Evolutionary conservation across 2,888 invertebrate species (phyloP).

Genomic region (Drosophila meridiana): DNA sequence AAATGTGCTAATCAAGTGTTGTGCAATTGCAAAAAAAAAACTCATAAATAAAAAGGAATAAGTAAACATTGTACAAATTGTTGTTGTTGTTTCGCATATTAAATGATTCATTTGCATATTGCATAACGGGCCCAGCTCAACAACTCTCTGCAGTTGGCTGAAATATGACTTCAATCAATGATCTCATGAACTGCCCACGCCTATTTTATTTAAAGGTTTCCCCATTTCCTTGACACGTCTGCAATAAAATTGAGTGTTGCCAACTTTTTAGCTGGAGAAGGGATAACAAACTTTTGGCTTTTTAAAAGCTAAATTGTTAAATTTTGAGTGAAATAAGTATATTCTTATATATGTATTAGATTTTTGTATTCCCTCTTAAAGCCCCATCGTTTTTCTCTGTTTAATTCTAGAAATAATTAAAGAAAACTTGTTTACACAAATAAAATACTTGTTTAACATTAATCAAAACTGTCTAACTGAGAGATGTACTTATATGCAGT

Average conservation of each 20-base stretch:
- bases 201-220: slow-evolving; percentile 17
- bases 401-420: neutral
- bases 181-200: slow-evolving; percentile 63
- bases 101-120: slow-evolving; percentile 67
- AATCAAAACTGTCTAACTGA: neutral
- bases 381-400: neutral
- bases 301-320: neutral
- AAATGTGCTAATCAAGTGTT: slow-evolving; percentile 55
- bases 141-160: slow-evolving; percentile 22
- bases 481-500: neutral
- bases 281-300: neutral
- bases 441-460: neutral
- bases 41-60: neutral
- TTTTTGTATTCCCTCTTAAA: neutral
- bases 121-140: slow-evolving; percentile 42
- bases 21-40: slow-evolving; percentile 41
- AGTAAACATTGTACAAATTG: slow-evolving; percentile 37
- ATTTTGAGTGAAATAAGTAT: neutral
- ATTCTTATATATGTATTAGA: neutral
- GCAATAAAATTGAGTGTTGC: neutral
- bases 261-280: neutral
- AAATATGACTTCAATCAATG: slow-evolving; percentile 70
- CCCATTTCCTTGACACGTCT: slow-evolving; percentile 20
- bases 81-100: slow-evolving; percentile 17
- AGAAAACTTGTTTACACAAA: neutral